Conservation (phyloP, 1,140 invertebrate genomes). For the Bombus sibiricus region DNA sequence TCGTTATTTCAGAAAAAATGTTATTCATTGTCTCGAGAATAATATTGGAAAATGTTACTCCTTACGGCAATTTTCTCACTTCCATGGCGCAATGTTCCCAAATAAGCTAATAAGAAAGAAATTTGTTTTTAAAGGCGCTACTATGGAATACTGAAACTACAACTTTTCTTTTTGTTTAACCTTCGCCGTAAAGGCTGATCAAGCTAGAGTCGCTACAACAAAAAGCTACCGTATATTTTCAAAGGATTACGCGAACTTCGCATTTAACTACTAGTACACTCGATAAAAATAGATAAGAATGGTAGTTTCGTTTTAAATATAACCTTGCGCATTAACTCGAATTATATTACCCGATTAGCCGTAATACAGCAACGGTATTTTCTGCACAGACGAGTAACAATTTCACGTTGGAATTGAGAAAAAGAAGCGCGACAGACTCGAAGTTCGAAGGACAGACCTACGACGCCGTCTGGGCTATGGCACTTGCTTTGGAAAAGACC, state of each 20-base stretch:
- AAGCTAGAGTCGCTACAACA: not conserved
- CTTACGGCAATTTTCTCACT: not conserved
- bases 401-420: constrained; percentile 85
- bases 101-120: not conserved
- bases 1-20: not conserved
- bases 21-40: not conserved
- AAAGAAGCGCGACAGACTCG: constrained; percentile 84
- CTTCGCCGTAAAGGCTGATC: not conserved
- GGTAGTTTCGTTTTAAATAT: not conserved
- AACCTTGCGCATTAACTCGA: not conserved
- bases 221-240: not conserved
- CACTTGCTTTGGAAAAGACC: constrained; percentile 86
- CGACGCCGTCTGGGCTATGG: constrained; percentile 95
- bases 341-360: not conserved
- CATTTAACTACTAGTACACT: not conserved
- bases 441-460: constrained; percentile 91
- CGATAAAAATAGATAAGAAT: not conserved
- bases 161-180: constrained; percentile 9
- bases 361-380: not conserved
- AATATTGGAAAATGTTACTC: too few species aligned
- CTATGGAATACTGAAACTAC: not conserved
- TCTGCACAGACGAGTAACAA: constrained; percentile 86
- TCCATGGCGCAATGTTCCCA: too few species aligned
- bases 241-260: not conserved
- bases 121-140: not conserved